A percentile compares a stretch with the other conserved stretches of the same genome.
phyloP scores from a whole-genome alignment of 2,888 invertebrate genomes.

The Phyllotreta cruciferae region DNA sequence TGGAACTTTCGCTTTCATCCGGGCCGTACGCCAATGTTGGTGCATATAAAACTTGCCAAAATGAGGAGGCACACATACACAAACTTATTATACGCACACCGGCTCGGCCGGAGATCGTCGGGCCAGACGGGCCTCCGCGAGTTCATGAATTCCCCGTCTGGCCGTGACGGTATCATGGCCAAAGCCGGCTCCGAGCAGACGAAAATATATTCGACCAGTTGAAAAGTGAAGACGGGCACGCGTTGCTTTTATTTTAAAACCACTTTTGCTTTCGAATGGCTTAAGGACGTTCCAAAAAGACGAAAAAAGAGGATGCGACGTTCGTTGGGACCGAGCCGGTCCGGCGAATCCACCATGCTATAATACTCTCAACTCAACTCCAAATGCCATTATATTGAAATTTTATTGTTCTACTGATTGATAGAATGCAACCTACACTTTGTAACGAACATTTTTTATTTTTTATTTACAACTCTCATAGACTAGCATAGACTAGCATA shows the following conservation, averaged over 20 bases:
- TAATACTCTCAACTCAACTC: too few species aligned
- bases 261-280: conserved; percentile 46
- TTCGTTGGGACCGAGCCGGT: conserved; percentile 3
- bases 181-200: conserved; percentile 50
- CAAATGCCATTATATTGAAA: too few species aligned
- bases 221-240: conserved; percentile 48
- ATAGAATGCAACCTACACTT: too few species aligned
- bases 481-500: too few species aligned
- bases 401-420: too few species aligned
- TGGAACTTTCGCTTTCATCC: conserved; percentile 17
- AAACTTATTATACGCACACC: background rate
- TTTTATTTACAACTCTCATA: too few species aligned
- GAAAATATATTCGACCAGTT: conserved; percentile 52
- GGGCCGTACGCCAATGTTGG: conserved; percentile 29
- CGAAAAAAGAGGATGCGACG: conserved; percentile 12
- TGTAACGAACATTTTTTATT: too few species aligned
- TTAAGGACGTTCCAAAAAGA: conserved; percentile 29
- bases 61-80: conserved; percentile 23
- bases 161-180: conserved; percentile 54
- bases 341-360: too few species aligned
- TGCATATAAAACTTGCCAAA: conserved; percentile 36
- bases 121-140: conserved; percentile 40
- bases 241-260: conserved; percentile 43
- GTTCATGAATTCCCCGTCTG: conserved; percentile 50
- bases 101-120: background rate